These are phyloP conservation scores for Dipodomys spectabilis DNA, from an alignment of 2,113 vertebrate species.

Conservation along the genomic window DNA sequence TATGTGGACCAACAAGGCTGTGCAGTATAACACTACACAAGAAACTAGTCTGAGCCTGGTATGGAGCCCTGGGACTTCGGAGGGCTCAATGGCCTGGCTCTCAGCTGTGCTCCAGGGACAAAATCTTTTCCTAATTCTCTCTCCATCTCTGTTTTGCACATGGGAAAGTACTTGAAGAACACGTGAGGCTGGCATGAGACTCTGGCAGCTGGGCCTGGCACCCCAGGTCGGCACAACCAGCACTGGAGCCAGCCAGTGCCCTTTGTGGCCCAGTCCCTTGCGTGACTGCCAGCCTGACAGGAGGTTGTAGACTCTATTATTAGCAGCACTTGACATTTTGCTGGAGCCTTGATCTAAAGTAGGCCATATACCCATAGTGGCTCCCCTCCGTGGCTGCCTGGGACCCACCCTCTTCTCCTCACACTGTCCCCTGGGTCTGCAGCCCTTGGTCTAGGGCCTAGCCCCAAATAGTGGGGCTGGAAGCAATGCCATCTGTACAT, in stretches of 20 bases:
- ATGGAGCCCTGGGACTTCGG: background rate
- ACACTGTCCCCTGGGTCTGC: background rate
- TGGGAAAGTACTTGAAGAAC: background rate
- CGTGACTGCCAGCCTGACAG: background rate
- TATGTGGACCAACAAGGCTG: background rate
- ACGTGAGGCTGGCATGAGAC: background rate
- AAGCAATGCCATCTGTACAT: background rate
- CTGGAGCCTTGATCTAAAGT: conserved; percentile 54
- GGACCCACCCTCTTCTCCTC: background rate
- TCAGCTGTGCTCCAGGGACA: background rate
- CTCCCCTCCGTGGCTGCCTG: background rate
- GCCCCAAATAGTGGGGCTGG: background rate
- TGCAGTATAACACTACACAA: background rate
- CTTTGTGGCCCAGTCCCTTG: background rate
- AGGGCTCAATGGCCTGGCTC: background rate
- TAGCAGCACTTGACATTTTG: conserved; percentile 64
- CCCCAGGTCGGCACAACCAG: rapidly evolving
- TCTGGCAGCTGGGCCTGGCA: background rate
- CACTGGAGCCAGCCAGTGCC: background rate
- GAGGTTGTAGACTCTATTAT: conserved; percentile 31
- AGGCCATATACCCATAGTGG: background rate
- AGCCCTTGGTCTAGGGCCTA: background rate
- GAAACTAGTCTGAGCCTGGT: rapidly evolving
- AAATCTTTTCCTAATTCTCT: rapidly evolving
- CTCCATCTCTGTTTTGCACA: background rate